Evolutionary conservation across 2,888 invertebrate genomes (phyloP).

Genomic region (Apocheima hispidaria): DNA sequence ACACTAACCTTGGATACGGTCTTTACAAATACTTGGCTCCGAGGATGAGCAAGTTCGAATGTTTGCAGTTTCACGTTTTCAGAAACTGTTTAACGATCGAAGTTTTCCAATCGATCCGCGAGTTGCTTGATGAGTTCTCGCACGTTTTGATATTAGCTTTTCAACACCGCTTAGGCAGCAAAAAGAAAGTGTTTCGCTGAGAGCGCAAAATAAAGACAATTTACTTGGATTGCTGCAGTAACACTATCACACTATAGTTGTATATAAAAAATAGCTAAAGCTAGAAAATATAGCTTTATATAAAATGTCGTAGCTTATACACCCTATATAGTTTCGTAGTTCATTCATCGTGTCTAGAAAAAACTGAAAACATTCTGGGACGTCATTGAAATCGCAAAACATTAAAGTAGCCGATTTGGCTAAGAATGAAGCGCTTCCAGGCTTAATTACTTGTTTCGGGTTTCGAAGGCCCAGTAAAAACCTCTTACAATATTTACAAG

Average conservation of each 20-base stretch:
- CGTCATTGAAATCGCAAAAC: too few relatives aligned
- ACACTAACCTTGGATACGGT: conserved; percentile 8
- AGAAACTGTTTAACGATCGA: conserved; percentile 46
- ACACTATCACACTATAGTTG: too few relatives aligned
- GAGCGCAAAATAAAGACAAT: conserved; percentile 8
- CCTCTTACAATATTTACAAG: conserved; percentile 8
- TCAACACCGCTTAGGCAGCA: conserved; percentile 19
- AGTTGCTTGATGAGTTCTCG: conserved; percentile 29
- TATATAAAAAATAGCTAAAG: too few relatives aligned
- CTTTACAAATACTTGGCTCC: not conserved
- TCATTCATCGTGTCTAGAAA: too few relatives aligned
- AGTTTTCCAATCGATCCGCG: conserved; percentile 37
- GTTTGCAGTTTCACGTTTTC: conserved; percentile 64
- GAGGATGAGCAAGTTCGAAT: conserved; percentile 63
- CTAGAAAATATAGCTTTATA: too few relatives aligned
- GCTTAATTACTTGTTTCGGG: too few relatives aligned
- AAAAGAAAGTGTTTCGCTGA: conserved; percentile 7
- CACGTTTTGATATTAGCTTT: conserved; percentile 28
- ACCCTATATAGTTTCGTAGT: too few relatives aligned
- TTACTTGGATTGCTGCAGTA: too few relatives aligned
- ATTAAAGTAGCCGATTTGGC: too few relatives aligned
- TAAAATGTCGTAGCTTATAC: too few relatives aligned
- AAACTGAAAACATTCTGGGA: too few relatives aligned
- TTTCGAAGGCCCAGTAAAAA: not conserved
- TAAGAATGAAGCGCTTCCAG: too few relatives aligned